A percentile compares a stretch with the other conserved stretches of the same genome.
Evolutionary conservation across 2,888 invertebrate genomes (phyloP).

Genomic region (Chrysopilus asiliformis): DNA sequence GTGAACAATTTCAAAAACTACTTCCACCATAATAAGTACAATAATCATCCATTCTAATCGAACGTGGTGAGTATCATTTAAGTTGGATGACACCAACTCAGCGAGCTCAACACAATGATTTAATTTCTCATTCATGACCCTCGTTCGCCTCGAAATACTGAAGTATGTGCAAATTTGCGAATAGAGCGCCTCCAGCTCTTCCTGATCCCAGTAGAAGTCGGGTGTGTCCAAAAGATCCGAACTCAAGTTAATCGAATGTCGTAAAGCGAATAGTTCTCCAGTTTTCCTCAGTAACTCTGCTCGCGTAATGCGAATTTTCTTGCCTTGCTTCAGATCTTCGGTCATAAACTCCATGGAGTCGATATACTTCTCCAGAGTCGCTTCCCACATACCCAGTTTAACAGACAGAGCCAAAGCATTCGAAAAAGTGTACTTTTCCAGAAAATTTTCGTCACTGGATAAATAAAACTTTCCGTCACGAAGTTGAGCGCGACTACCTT

Average conservation of each 20-base stretch:
- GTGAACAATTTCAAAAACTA: conserved; percentile 71
- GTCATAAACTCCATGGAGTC: conserved; percentile 71
- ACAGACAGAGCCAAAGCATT: conserved; percentile 90
- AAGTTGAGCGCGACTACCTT: conserved; percentile 34
- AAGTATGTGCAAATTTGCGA: conserved; percentile 71
- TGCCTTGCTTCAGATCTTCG: conserved; percentile 62
- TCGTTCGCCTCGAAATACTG: conserved; percentile 69
- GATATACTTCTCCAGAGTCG: conserved; percentile 67
- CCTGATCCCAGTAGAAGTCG: conserved; percentile 97
- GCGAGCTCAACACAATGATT: conserved; percentile 89
- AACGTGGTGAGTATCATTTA: conserved; percentile 85
- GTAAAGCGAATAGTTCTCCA: conserved; percentile 77
- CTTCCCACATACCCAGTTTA: conserved; percentile 90
- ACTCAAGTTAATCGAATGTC: conserved; percentile 83
- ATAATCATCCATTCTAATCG: conserved; percentile 97
- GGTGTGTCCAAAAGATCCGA: conserved; percentile 91
- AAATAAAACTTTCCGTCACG: conserved; percentile 31
- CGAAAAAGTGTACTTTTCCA: conserved; percentile 89
- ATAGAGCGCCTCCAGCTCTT: conserved; percentile 75
- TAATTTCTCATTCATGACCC: conserved; percentile 92
- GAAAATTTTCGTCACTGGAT: conserved; percentile 40
- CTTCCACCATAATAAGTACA: conserved; percentile 87
- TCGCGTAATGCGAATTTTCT: conserved; percentile 46
- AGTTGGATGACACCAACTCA: conserved; percentile 74
- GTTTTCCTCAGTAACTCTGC: conserved; percentile 56